Conservation (phyloP, 2,113 vertebrate genomes). For the Dromaius novaehollandiae region DNA sequence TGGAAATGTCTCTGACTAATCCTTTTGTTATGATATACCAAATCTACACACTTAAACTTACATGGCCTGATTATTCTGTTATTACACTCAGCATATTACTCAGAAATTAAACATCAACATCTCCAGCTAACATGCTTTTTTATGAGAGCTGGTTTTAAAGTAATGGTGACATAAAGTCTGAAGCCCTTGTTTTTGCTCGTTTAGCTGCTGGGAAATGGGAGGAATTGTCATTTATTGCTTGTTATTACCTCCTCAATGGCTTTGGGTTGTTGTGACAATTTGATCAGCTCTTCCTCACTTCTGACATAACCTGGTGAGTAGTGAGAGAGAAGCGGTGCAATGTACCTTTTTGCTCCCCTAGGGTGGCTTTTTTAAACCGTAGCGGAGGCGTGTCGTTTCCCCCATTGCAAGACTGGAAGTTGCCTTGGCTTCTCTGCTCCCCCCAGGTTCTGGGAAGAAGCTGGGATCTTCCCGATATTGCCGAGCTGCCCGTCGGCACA, state of each 20-base stretch:
- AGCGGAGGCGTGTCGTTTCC: not conserved
- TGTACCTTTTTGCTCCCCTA: rapidly evolving
- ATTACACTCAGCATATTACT: rapidly evolving
- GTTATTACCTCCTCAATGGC: rapidly evolving
- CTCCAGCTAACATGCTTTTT: not conserved
- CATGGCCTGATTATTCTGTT: not conserved
- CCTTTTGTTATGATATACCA: not conserved
- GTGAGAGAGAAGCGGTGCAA: rapidly evolving
- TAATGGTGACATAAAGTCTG: not conserved
- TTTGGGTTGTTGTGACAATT: rapidly evolving
- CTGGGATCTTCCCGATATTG: not conserved
- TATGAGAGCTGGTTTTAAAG: not conserved
- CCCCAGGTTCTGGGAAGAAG: not conserved
- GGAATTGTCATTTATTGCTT: not conserved
- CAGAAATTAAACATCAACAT: not conserved
- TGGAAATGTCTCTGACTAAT: not conserved
- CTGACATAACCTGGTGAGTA: not conserved
- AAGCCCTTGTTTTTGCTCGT: not conserved
- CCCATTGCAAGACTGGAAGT: not conserved
- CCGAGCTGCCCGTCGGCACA: not conserved
- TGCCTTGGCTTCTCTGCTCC: not conserved
- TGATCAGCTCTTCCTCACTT: not conserved
- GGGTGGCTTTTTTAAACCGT: not conserved
- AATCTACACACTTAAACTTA: not conserved
- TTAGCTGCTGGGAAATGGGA: not conserved